phyloP scores from a whole-genome alignment of 1,140 invertebrate genomes.

The Harpegnathos saltator region DNA sequence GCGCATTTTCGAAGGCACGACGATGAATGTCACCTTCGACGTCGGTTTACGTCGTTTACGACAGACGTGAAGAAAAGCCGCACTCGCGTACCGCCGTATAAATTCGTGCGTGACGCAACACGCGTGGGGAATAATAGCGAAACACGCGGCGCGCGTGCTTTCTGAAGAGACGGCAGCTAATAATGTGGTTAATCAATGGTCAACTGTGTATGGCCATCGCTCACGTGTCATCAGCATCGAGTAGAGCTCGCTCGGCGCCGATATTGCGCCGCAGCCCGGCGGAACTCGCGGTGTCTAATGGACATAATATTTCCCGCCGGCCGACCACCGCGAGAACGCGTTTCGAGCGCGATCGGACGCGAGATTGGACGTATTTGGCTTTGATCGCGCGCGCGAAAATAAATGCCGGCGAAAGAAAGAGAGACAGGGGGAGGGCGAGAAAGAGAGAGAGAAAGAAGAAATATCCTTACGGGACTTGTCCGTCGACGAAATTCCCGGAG shows the following conservation, averaged over 20 bases:
- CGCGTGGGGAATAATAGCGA: slow-evolving; percentile 18
- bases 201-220: slow-evolving; percentile 71
- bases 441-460: too few species aligned
- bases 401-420: slow-evolving; percentile 13
- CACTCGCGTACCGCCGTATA: not conserved
- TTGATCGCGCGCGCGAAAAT: slow-evolving; percentile 72
- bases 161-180: slow-evolving; percentile 61
- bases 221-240: slow-evolving; percentile 78
- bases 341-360: slow-evolving; percentile 46
- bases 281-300: slow-evolving; percentile 76
- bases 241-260: slow-evolving; percentile 65
- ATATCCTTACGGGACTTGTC: not conserved
- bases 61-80: not conserved
- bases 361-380: slow-evolving; percentile 75
- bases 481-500: too few species aligned
- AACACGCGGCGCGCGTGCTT: not conserved
- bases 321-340: slow-evolving; percentile 51
- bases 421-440: not conserved
- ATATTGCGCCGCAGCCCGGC: slow-evolving; percentile 74
- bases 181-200: slow-evolving; percentile 73
- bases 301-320: slow-evolving; percentile 78
- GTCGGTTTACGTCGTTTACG: too few species aligned
- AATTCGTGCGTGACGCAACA: slow-evolving; percentile 11
- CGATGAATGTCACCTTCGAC: too few species aligned
- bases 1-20: too few species aligned